These are phyloP conservation scores for Sander vitreus DNA, from an alignment of 2,113 vertebrate species.

Conservation along the genomic window DNA sequence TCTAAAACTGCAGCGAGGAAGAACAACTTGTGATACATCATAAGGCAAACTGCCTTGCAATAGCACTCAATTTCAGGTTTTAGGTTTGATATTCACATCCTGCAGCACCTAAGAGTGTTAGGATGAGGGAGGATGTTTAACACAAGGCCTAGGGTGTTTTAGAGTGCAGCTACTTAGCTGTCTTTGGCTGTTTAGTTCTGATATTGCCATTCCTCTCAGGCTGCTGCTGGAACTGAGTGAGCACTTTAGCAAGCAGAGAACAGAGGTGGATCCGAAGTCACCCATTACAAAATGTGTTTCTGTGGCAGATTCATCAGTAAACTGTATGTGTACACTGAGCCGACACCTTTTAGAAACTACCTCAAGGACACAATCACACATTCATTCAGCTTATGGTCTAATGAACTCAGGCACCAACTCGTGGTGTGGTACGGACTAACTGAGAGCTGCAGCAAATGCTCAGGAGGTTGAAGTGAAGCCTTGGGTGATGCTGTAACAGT, in stretches of 20 bases:
- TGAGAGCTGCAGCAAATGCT: constrained; percentile 38
- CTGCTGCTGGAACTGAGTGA: constrained; percentile 26
- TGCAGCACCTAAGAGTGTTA: constrained; percentile 36
- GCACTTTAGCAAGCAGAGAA: constrained; percentile 13
- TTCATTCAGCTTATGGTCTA: constrained; percentile 40
- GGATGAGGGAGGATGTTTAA: constrained; percentile 41
- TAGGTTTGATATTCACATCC: constrained; percentile 54
- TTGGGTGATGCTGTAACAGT: constrained; percentile 30
- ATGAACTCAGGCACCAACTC: constrained; percentile 33
- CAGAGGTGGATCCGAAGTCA: constrained; percentile 14
- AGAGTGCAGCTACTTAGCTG: constrained; percentile 32
- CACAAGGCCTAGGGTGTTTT: constrained; percentile 40
- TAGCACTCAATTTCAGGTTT: constrained; percentile 32
- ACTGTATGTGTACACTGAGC: constrained; percentile 10
- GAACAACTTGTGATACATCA: constrained; percentile 51
- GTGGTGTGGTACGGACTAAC: constrained; percentile 38
- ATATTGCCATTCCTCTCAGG: constrained; percentile 39
- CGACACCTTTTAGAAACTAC: constrained; percentile 23
- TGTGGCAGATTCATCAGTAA: constrained; percentile 23
- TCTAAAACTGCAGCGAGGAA: constrained; percentile 32
- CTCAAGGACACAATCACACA: constrained; percentile 31
- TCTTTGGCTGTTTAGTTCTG: constrained; percentile 43
- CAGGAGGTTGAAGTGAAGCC: constrained; percentile 28
- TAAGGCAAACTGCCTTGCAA: constrained; percentile 22
- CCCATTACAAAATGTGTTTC: constrained; percentile 13